These are phyloP conservation scores for Ctenomys sociabilis DNA, from an alignment of 2,113 vertebrate genomes.

Conservation along the genomic window DNA sequence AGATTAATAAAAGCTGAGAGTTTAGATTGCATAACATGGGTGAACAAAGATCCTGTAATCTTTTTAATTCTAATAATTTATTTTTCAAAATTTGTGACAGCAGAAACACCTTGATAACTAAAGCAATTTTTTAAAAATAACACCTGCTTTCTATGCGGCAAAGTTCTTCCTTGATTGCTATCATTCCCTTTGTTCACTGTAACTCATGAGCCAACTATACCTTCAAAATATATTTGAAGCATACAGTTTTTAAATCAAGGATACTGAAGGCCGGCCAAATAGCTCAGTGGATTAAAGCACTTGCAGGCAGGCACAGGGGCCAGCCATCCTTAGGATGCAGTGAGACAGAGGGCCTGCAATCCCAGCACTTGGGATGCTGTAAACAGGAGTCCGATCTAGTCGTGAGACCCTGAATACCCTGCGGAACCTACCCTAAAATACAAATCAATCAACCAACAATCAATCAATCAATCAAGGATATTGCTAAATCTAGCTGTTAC, in stretches of 20 bases:
- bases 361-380: too few species aligned
- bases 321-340: too few species aligned
- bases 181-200: neutral
- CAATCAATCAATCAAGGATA: neutral
- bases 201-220: neutral
- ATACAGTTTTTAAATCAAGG: neutral
- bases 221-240: neutral
- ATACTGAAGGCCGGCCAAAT: neutral
- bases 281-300: too few species aligned
- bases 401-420: too few species aligned
- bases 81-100: neutral
- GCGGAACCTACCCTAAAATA: too few species aligned
- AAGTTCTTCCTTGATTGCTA: neutral
- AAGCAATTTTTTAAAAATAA: neutral
- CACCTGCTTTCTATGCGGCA: neutral
- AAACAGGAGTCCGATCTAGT: too few species aligned
- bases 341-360: too few species aligned
- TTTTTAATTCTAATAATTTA: neutral
- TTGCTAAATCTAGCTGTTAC: neutral
- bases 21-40: neutral
- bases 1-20: neutral
- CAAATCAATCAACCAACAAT: neutral
- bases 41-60: neutral
- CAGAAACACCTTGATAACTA: neutral
- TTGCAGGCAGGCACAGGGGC: too few species aligned